These are phyloP conservation scores for Lytechinus pictus DNA, from an alignment of 35 echinoderm and acorn worm genomes.

Conservation along the genomic window DNA sequence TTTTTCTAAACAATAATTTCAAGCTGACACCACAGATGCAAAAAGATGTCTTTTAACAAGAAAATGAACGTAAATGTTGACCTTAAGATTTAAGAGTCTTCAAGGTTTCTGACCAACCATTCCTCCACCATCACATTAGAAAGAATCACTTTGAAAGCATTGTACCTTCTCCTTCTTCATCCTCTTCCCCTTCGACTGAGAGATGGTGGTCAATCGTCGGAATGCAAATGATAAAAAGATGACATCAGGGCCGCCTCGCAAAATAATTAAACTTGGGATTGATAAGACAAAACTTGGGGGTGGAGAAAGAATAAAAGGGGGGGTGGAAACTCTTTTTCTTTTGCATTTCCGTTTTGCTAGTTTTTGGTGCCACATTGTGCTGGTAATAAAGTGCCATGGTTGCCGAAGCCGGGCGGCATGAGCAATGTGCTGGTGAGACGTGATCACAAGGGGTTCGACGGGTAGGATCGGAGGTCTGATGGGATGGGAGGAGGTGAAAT, in stretches of 20 bases:
- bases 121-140: not conserved
- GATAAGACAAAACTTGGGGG: constrained; percentile 6
- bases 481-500: not conserved
- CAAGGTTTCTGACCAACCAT: not conserved
- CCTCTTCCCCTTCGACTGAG: not conserved
- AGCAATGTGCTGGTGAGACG: constrained; percentile 25
- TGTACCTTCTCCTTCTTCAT: constrained; percentile 19
- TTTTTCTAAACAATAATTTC: not conserved
- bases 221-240: constrained; percentile 41
- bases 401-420: constrained; percentile 23
- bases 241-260: not conserved
- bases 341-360: not conserved
- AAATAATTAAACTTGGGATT: not conserved
- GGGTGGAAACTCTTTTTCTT: not conserved
- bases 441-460: constrained; percentile 23
- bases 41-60: not conserved
- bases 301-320: constrained; percentile 14
- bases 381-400: not conserved
- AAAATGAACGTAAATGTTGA: not conserved
- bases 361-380: constrained; percentile 26
- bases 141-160: constrained; percentile 12
- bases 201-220: not conserved
- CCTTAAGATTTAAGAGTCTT: not conserved
- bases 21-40: not conserved
- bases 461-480: not conserved